phyloP scores from a whole-genome alignment of 30 jellyfish, hydroid and myxozoan genomes.

The Turritopsis rubra region DNA sequence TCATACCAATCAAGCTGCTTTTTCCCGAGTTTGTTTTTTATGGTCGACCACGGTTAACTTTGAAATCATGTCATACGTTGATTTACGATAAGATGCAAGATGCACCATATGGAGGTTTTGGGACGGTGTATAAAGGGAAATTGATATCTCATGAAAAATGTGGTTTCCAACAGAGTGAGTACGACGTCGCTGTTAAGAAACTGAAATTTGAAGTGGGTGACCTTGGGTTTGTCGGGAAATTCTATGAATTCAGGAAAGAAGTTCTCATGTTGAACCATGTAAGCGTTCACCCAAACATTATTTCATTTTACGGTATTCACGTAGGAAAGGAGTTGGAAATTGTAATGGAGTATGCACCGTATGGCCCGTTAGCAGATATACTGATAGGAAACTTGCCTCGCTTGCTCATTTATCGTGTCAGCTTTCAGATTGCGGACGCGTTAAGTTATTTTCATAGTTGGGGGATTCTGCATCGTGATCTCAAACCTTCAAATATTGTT shows the following conservation, averaged over 20 bases:
- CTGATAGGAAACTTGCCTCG: neutral
- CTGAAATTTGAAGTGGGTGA: conserved; percentile 1
- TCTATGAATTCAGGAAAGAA: conserved; percentile 21
- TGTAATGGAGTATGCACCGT: conserved; percentile 15
- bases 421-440: conserved; percentile 21
- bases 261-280: conserved; percentile 8
- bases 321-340: conserved; percentile 11
- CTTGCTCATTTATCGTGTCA: conserved; percentile 1
- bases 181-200: conserved; percentile 16
- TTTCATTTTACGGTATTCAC: conserved; percentile 9
- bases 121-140: neutral
- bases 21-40: conserved; percentile 19
- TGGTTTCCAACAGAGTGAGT: neutral
- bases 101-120: conserved; percentile 7
- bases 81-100: neutral
- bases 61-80: conserved; percentile 2
- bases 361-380: neutral
- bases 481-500: conserved; percentile 18
- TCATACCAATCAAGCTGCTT: neutral
- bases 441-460: neutral
- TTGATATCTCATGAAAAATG: conserved; percentile 3
- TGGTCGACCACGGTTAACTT: conserved; percentile 6
- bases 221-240: neutral
- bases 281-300: conserved; percentile 10
- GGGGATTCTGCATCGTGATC: conserved; percentile 19